Percentiles rank a stretch among this genome's conserved stretches.
Evolutionary conservation across 2,797 vertebrate species (phyloP).

Genomic region (Coracias cyanogaster): DNA sequence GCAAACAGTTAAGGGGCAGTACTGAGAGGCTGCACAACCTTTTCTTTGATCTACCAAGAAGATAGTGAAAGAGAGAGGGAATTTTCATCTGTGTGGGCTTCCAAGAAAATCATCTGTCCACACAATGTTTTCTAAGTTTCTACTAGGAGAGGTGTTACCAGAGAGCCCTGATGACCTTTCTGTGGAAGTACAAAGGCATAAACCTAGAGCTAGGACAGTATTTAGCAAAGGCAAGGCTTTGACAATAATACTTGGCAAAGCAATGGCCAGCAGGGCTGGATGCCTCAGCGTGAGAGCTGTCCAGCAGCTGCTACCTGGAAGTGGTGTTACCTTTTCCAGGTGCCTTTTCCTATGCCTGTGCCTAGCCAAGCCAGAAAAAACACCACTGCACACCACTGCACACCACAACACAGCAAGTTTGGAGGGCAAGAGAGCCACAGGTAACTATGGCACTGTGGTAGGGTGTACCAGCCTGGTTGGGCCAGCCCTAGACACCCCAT

Average conservation of each 20-base stretch:
- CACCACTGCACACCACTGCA: rapidly evolving
- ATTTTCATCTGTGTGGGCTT: background rate
- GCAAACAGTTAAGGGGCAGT: background rate
- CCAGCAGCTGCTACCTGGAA: background rate
- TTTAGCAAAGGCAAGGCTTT: background rate
- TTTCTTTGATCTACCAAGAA: background rate
- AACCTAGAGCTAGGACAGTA: background rate
- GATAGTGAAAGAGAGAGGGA: background rate
- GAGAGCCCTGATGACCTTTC: background rate
- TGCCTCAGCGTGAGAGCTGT: background rate
- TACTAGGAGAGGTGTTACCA: background rate
- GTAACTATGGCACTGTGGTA: rapidly evolving
- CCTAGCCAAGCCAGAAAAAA: background rate
- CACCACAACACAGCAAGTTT: background rate
- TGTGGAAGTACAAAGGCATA: background rate
- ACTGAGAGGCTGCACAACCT: background rate
- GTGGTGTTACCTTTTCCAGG: background rate
- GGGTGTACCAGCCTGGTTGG: background rate
- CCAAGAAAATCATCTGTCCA: background rate
- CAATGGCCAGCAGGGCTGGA: background rate
- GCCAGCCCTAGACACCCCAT: background rate
- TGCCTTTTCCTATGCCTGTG: background rate
- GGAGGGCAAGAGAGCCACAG: rapidly evolving
- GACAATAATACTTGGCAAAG: rapidly evolving
- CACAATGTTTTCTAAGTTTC: background rate